Conservation (phyloP, 2,888 invertebrate species). For the Xestia c-nigrum region DNA sequence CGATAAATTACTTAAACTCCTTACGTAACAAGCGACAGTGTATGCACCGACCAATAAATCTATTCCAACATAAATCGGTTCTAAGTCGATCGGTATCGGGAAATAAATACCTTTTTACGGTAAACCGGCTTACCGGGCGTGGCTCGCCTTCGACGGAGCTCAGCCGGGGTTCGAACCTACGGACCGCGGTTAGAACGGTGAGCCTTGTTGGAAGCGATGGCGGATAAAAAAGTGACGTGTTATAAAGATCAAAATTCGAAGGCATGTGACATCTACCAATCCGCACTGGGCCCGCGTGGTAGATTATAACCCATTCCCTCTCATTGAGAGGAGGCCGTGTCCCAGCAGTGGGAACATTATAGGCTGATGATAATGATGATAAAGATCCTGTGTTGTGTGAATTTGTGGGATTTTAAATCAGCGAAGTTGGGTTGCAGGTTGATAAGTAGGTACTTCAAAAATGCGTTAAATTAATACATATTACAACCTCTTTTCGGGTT, state of each 20-base stretch:
- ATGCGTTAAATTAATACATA: neutral
- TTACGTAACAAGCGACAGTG: slow-evolving; percentile 32
- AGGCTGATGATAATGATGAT: too few relatives aligned
- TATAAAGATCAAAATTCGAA: slow-evolving; percentile 1
- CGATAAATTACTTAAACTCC: slow-evolving; percentile 3
- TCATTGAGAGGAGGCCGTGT: too few relatives aligned
- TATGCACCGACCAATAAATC: slow-evolving; percentile 47
- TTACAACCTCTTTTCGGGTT: neutral
- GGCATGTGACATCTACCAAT: too few relatives aligned
- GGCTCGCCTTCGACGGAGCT: slow-evolving; percentile 32
- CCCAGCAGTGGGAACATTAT: too few relatives aligned
- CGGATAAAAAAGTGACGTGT: slow-evolving; percentile 6
- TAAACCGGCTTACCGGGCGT: slow-evolving; percentile 48
- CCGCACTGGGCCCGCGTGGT: too few relatives aligned
- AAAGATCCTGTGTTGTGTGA: neutral
- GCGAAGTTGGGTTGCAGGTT: neutral
- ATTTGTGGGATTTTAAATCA: neutral
- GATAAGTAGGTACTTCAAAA: neutral
- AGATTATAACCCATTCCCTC: too few relatives aligned
- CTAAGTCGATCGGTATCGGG: slow-evolving; percentile 60
- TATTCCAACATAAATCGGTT: slow-evolving; percentile 55
- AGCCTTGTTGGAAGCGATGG: slow-evolving; percentile 24
- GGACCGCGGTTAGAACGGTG: slow-evolving; percentile 12
- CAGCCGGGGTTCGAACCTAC: slow-evolving; percentile 27
- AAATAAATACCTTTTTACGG: slow-evolving; percentile 65